These are phyloP conservation scores for Microcebus lehilahytsara DNA, from an alignment of 2,113 vertebrate species.

Conservation along the genomic window DNA sequence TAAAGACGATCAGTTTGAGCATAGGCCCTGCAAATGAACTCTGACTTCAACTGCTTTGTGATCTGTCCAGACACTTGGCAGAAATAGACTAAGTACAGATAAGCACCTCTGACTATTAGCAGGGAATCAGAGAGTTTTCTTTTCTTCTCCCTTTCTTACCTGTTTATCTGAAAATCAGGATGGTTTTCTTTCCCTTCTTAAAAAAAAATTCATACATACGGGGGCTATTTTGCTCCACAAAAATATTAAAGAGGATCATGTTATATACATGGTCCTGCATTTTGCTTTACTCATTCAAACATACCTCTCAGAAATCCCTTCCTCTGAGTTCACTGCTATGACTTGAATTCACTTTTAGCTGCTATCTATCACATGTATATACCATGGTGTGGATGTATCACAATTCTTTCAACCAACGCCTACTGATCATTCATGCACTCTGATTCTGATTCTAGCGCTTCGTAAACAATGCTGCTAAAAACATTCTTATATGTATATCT, in stretches of 20 bases:
- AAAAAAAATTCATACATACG: background rate
- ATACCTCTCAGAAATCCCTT: background rate
- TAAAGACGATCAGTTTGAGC: background rate
- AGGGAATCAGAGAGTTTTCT: background rate
- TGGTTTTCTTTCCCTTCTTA: background rate
- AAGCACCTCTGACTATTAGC: background rate
- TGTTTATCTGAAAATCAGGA: background rate
- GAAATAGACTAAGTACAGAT: background rate
- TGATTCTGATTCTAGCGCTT: background rate
- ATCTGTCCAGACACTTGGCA: background rate
- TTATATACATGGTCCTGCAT: background rate
- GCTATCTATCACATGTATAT: background rate
- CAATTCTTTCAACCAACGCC: background rate
- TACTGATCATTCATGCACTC: background rate
- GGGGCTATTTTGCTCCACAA: background rate
- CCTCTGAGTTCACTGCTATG: background rate
- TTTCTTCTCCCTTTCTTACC: background rate
- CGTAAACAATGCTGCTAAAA: background rate
- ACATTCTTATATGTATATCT: background rate
- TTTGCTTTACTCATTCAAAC: background rate
- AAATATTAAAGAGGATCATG: background rate
- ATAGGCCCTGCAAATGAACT: background rate
- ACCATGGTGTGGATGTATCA: background rate
- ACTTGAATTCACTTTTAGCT: background rate
- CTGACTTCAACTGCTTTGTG: background rate